These are phyloP conservation scores for Conus ventricosus DNA, from an alignment of 1,140 invertebrate species.

Conservation along the genomic window DNA sequence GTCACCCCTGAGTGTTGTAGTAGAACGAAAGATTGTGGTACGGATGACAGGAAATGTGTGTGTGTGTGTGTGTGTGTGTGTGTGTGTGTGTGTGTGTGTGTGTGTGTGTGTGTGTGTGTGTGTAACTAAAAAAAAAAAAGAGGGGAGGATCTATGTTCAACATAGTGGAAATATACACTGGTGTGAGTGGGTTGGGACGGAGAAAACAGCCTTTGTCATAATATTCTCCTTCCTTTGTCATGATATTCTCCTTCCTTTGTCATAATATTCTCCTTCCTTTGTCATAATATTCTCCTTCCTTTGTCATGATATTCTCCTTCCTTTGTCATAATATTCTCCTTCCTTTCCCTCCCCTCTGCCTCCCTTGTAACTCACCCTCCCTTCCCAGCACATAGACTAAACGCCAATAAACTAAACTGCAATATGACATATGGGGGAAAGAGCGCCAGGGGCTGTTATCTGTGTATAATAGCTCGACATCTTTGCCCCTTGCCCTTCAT, in stretches of 20 bases:
- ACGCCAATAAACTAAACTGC: too few species aligned
- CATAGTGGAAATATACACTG: not conserved
- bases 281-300: not conserved
- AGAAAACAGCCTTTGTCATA: not conserved
- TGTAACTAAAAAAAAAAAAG: too few species aligned
- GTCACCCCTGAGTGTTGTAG: too few species aligned
- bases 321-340: not conserved
- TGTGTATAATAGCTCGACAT: not conserved
- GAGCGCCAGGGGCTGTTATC: not conserved
- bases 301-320: not conserved
- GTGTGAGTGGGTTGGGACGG: not conserved
- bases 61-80: too few species aligned
- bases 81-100: too few species aligned
- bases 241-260: not conserved
- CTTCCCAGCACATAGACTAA: not conserved
- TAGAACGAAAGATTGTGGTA: too few species aligned
- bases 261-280: not conserved
- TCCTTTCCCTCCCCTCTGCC: not conserved
- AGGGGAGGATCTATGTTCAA: too few species aligned
- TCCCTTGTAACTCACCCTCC: not conserved
- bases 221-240: not conserved
- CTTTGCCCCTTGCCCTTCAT: not conserved
- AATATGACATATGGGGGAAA: too few species aligned
- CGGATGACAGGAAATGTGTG: too few species aligned
- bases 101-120: too few species aligned